These are phyloP conservation scores for Nibea albiflora DNA, from an alignment of 2,113 vertebrate genomes.

Conservation along the genomic window DNA sequence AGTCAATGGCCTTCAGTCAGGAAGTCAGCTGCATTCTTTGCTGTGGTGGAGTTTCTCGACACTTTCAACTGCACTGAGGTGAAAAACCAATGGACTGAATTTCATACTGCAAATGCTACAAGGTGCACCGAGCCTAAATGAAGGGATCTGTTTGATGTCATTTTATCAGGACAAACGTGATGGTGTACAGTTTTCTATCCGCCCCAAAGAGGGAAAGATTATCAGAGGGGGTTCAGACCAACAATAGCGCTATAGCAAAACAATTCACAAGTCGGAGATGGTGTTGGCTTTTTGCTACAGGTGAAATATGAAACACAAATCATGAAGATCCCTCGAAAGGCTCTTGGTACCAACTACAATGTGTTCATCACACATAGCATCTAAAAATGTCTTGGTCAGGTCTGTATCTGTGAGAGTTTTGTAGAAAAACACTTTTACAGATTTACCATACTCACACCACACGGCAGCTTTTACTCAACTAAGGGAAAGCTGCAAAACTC, in stretches of 20 bases:
- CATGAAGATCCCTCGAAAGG: too few relatives aligned
- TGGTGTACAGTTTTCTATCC: not conserved
- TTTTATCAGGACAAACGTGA: not conserved
- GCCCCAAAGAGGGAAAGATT: not conserved
- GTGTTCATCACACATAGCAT: not conserved
- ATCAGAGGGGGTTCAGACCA: too few relatives aligned
- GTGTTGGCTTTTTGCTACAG: not conserved
- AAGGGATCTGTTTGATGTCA: not conserved
- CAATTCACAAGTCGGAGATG: not conserved
- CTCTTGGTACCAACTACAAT: not conserved
- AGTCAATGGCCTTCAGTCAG: conserved; percentile 27
- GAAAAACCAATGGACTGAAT: not conserved
- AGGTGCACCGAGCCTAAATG: too few relatives aligned
- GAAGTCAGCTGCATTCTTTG: conserved; percentile 35
- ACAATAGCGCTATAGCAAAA: not conserved
- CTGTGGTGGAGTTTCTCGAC: conserved; percentile 5
- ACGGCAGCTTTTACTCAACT: too few relatives aligned
- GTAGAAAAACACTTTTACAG: too few relatives aligned
- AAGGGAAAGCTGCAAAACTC: too few relatives aligned
- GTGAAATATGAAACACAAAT: not conserved
- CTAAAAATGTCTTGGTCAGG: not conserved
- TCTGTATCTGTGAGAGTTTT: not conserved
- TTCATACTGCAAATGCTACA: not conserved
- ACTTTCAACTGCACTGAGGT: conserved; percentile 3
- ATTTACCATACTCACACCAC: too few relatives aligned